phyloP scores from a whole-genome alignment of 53 echinoderm and acorn worm genomes.

The Holothuria scabra region DNA sequence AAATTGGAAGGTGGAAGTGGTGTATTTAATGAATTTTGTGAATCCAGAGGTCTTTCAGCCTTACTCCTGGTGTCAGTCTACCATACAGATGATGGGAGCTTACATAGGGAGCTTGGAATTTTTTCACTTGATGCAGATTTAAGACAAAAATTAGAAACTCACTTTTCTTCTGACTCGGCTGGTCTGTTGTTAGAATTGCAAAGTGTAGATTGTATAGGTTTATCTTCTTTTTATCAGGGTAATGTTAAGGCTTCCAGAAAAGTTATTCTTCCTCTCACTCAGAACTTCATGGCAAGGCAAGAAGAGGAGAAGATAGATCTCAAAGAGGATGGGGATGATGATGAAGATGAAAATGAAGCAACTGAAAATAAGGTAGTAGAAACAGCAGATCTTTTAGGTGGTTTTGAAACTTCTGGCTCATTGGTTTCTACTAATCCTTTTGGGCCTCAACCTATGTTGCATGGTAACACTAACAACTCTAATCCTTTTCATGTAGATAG shows the following conservation, averaged over 20 bases:
- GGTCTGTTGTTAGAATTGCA: constrained; percentile 53
- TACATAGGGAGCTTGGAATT: constrained; percentile 65
- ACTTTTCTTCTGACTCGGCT: constrained; percentile 30
- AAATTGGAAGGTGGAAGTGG: constrained; percentile 61
- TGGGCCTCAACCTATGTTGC: constrained; percentile 6
- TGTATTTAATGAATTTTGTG: constrained; percentile 73
- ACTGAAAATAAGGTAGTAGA: constrained; percentile 52
- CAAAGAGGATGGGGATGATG: constrained; percentile 17
- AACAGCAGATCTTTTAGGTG: constrained; percentile 39
- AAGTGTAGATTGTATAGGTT: constrained; percentile 24
- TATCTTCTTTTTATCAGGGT: constrained; percentile 72
- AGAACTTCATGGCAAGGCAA: constrained; percentile 61
- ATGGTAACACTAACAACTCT: constrained; percentile 47
- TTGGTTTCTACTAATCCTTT: constrained; percentile 1
- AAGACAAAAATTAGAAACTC: constrained; percentile 10
- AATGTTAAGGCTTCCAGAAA: constrained; percentile 88
- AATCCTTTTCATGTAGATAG: constrained; percentile 8
- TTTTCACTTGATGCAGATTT: constrained; percentile 50
- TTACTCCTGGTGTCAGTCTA: constrained; percentile 60
- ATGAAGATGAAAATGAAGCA: constrained; percentile 31
- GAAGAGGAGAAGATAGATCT: constrained; percentile 17
- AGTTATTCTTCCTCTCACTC: constrained; percentile 75
- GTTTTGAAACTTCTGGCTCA: constrained; percentile 3
- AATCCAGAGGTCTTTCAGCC: constrained; percentile 58
- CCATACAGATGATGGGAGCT: constrained; percentile 36